phyloP scores from a whole-genome alignment of 1,140 invertebrate species.

The Babylonia areolata region DNA sequence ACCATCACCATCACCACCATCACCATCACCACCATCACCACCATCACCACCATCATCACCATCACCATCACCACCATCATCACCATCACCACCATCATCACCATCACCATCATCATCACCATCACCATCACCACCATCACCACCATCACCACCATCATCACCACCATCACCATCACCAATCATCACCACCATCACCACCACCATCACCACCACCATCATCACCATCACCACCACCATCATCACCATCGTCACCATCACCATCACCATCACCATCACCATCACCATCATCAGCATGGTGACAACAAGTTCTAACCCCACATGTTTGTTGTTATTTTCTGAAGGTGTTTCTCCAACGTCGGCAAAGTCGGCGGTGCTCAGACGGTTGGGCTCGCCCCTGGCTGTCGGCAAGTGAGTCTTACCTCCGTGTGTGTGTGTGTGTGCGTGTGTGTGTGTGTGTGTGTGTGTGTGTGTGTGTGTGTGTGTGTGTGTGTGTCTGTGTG shows the following conservation, averaged over 20 bases:
- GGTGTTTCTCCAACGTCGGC: neutral
- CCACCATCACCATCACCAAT: too few relatives aligned
- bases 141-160: constrained; percentile 14
- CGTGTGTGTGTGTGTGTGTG: neutral
- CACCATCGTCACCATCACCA: constrained; percentile 11
- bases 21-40: too few relatives aligned
- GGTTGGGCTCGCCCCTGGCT: neutral
- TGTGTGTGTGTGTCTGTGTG: neutral
- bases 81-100: constrained; percentile 5
- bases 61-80: too few relatives aligned
- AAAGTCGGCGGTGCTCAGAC: neutral
- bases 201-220: too few relatives aligned
- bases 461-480: neutral
- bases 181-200: too few relatives aligned
- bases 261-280: constrained; percentile 6
- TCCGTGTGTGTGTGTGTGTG: neutral
- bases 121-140: constrained; percentile 14
- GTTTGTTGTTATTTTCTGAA: too few relatives aligned
- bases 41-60: too few relatives aligned
- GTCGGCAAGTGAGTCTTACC: neutral
- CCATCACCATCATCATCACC: constrained; percentile 14
- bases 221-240: constrained; percentile 13
- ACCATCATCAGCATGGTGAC: constrained; percentile 5
- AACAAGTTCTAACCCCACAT: too few relatives aligned
- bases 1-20: too few relatives aligned